These are phyloP conservation scores for Idaea straminata DNA, from an alignment of 2,888 invertebrate genomes.

Conservation along the genomic window DNA sequence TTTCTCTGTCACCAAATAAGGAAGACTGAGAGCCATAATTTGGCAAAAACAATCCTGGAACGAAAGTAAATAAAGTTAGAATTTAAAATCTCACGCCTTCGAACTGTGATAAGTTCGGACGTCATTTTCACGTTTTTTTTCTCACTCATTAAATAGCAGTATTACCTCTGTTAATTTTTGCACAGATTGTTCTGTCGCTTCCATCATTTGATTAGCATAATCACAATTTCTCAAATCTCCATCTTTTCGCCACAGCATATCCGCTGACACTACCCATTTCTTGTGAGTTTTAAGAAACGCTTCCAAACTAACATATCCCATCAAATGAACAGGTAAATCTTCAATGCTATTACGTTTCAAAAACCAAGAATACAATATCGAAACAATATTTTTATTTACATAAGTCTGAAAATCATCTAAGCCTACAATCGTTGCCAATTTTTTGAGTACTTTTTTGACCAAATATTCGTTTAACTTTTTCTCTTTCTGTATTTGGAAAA, in stretches of 20 bases:
- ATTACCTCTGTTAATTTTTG: constrained; percentile 36
- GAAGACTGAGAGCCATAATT: constrained; percentile 59
- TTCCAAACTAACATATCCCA: constrained; percentile 52
- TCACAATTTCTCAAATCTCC: constrained; percentile 52
- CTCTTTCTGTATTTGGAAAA: constrained; percentile 75
- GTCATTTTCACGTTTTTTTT: too few relatives aligned
- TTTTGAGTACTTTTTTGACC: constrained; percentile 66
- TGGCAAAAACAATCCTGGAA: constrained; percentile 65
- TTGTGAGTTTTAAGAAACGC: constrained; percentile 66
- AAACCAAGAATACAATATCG: constrained; percentile 75
- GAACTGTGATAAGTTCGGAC: too few relatives aligned
- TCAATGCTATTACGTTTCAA: constrained; percentile 49
- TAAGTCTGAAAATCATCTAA: constrained; percentile 49
- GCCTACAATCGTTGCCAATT: constrained; percentile 48
- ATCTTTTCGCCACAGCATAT: constrained; percentile 58
- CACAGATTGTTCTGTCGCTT: constrained; percentile 32
- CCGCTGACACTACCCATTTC: constrained; percentile 68
- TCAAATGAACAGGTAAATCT: constrained; percentile 66
- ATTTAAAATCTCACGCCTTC: not conserved
- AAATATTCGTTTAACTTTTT: constrained; percentile 68
- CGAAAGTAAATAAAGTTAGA: not conserved
- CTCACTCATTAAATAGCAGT: not conserved
- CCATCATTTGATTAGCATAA: constrained; percentile 41
- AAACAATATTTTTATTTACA: constrained; percentile 66
- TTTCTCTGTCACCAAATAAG: constrained; percentile 60